Base-by-base conservation (phyloP, 2,797 vertebrate species). In the Artibeus lituratus region DNA sequence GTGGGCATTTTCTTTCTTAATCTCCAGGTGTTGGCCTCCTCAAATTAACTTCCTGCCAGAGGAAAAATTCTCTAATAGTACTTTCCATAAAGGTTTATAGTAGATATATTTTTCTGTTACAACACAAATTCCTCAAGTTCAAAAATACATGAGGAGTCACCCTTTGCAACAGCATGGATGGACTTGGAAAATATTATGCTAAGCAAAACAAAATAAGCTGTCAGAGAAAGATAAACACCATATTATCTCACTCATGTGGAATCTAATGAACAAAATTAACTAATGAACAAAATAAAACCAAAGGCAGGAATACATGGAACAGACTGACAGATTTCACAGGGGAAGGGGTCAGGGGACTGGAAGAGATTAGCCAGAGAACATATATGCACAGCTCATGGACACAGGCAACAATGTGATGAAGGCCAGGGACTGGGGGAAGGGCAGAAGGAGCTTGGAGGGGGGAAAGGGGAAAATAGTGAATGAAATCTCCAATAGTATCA, bases 1-100 rank as follows among this genome's bases (percentile, higher is more conserved):
- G 53, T 87, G n/a, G 69, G 26, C 12, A 89, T 78, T 88, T 87
- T 47, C 57, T 82, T 62, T 29, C 29, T 87, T 87, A 39, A 57
- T 81, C 22, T 73, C 26, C 59, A 96, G 32, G n/a, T 51, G 51
- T 11, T 67, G 16, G 90, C 76, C 44, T 86, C 42, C 12, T 39
- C 32, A 93, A 87, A 85, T 80, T 92, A 94, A 92, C 59, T 73
- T 96, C 72, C 49, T 90, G 24, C 32, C 67, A 94, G 26, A 95
- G 47, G 55, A 78, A 73, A 55, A 81, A 85, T 67, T 85, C 72
- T 93, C 78, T 67, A 73, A 47, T 14, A 53, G 59, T 82, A 88
- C 44, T 93, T 65, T 49, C 86, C 22, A 86, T 22, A 93, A 82
- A 95, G 32, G 19, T 57, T 94, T 77, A 77, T 18, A 77, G 47